Evolutionary conservation across 2,797 vertebrate genomes (phyloP).

Genomic region (Sebastes hopkinsi): DNA sequence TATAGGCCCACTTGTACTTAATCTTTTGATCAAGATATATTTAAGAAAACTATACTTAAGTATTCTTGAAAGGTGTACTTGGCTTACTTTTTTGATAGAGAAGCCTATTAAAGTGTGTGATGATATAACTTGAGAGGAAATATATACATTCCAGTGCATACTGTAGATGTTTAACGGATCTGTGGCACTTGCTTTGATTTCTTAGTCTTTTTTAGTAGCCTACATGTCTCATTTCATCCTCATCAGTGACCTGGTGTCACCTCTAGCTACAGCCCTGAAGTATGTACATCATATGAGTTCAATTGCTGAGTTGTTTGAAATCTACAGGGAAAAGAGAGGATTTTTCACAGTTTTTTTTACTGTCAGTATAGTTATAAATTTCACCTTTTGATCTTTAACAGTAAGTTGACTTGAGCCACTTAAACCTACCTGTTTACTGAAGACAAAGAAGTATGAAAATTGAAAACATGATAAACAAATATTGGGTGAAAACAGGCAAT

Average conservation of each 20-base stretch:
- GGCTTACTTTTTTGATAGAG: too few species aligned
- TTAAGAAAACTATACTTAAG: too few species aligned
- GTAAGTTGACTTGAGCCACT: background rate
- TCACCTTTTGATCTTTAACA: background rate
- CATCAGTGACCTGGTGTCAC: background rate
- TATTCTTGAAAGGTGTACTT: too few species aligned
- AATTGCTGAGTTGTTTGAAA: background rate
- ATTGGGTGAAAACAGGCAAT: background rate
- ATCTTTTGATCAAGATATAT: too few species aligned
- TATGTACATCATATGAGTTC: background rate
- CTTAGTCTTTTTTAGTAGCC: background rate
- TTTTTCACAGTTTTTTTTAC: background rate
- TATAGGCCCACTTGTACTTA: too few species aligned
- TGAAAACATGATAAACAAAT: background rate
- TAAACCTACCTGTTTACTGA: background rate
- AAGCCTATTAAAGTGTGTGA: too few species aligned
- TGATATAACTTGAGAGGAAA: background rate
- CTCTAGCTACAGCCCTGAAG: background rate
- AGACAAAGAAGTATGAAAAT: background rate
- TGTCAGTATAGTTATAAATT: background rate
- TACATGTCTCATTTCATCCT: background rate
- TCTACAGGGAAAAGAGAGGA: background rate
- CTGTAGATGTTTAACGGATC: background rate
- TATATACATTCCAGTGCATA: background rate
- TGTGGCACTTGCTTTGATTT: background rate